Base-by-base conservation (phyloP, 92 coral and sea anemone genomes). In the Porites divaricata region DNA sequence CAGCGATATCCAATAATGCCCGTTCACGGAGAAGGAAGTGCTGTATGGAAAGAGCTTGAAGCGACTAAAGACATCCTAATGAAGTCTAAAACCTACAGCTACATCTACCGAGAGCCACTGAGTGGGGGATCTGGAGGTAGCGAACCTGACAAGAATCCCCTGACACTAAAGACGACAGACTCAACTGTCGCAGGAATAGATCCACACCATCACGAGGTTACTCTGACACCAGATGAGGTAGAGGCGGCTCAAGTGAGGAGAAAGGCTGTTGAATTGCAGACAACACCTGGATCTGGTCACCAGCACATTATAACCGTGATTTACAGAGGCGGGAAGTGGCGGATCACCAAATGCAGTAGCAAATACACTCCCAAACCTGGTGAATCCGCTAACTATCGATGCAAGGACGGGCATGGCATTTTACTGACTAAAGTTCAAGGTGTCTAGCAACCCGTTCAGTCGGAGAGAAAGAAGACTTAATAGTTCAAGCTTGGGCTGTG, bases 1-100 rank as follows among this genome's bases (percentile, higher is more conserved):
- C 98, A 94, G 78, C 92, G 97, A 9, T 93, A 91, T 61, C 97
- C 97, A 79, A 94, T 94, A 75, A 81, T 92, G 93, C 98, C 98
- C 6, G 91, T 93, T 57, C 93, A 93, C 63, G 98, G 94, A 4
- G 91, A 93, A 56, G 98, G 98, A 35, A 85, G 93, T 79, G 35
- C 95, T 4, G 88, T 87, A 25, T 93, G 98, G 98, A 93, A 93
- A 79, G 98, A 93, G 67, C 88, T 93, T 23, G 91, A 89, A 61
- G 98, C 98, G 15, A 65, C 78, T 2, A 92, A 92, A 70, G 98
- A 93, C 56, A 59, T 93, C 51, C 78, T 93, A 26, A 70, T 93
- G 65, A 75, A 91, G 49, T 93, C 97, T 9, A 67, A 88, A 70
- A 80, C 93, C 13, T 81, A 86, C 63, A 90, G 88, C 4, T 89